These are phyloP conservation scores for Lepeophtheirus nordmannii DNA, from an alignment of 2,888 invertebrate genomes.

Conservation along the genomic window DNA sequence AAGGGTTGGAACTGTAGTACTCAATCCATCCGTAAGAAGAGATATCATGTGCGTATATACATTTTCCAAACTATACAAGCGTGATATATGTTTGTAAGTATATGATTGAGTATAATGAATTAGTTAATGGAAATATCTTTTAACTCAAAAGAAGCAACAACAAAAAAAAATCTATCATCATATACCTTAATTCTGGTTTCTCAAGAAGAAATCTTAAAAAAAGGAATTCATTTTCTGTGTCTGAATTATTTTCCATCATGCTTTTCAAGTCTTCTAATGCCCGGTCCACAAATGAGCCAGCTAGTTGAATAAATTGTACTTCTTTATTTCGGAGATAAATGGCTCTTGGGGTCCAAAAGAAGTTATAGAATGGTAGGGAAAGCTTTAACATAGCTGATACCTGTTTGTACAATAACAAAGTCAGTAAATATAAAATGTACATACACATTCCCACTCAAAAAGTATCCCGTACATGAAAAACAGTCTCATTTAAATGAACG, in stretches of 20 bases:
- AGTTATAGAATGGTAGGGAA: slow-evolving; percentile 37
- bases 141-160: too few relatives aligned
- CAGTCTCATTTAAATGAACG: neutral
- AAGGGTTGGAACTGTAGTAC: slow-evolving; percentile 39
- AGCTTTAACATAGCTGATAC: slow-evolving; percentile 36
- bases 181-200: slow-evolving; percentile 33
- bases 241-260: slow-evolving; percentile 30
- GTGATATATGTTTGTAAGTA: neutral
- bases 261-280: slow-evolving; percentile 32
- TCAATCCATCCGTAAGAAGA: slow-evolving; percentile 40
- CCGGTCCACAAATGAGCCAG: slow-evolving; percentile 30
- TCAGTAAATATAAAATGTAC: too few relatives aligned
- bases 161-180: too few relatives aligned
- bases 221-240: slow-evolving; percentile 33
- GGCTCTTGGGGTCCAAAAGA: slow-evolving; percentile 38
- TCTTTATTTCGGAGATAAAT: slow-evolving; percentile 37
- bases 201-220: slow-evolving; percentile 38
- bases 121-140: too few relatives aligned
- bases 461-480: slow-evolving; percentile 6
- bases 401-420: too few relatives aligned
- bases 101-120: slow-evolving; percentile 27
- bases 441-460: too few relatives aligned
- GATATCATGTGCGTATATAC: slow-evolving; percentile 39
- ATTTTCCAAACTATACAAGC: slow-evolving; percentile 33
- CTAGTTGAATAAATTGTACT: slow-evolving; percentile 37